Evolutionary conservation across 2,797 vertebrate species (phyloP).

Genomic region (Microhierax caerulescens): DNA sequence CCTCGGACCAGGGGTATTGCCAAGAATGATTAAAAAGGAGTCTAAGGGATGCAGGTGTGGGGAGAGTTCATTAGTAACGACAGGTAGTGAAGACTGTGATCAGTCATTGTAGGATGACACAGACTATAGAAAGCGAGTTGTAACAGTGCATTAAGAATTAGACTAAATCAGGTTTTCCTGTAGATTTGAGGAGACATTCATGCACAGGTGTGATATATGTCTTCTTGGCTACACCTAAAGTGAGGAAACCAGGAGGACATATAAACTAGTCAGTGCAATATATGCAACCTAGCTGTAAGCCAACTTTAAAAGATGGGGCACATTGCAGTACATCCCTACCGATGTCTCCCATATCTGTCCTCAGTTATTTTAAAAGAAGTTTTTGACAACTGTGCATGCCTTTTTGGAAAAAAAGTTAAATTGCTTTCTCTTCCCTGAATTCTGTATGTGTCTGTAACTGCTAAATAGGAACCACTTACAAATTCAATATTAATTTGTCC

Average conservation of each 20-base stretch:
- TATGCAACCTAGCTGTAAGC: background rate
- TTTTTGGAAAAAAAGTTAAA: background rate
- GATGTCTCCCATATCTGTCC: background rate
- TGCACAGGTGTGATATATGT: background rate
- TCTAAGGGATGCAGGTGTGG: background rate
- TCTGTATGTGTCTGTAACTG: background rate
- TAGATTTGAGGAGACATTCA: background rate
- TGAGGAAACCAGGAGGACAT: background rate
- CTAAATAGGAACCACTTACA: background rate
- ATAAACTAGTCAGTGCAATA: background rate
- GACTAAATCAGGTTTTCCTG: background rate
- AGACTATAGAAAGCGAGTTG: background rate
- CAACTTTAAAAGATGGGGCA: background rate
- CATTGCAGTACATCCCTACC: accelerated
- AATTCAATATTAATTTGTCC: background rate
- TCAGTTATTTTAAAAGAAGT: background rate
- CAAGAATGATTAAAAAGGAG: background rate
- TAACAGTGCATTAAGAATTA: background rate
- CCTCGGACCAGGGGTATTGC: background rate
- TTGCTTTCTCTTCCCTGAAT: background rate
- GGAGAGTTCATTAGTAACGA: background rate
- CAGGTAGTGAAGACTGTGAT: background rate
- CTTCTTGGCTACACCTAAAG: background rate
- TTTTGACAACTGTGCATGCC: background rate
- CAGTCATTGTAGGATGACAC: background rate